Base-by-base conservation (phyloP, 2,797 vertebrate genomes). In the Melanotaenia parkinsoni region DNA sequence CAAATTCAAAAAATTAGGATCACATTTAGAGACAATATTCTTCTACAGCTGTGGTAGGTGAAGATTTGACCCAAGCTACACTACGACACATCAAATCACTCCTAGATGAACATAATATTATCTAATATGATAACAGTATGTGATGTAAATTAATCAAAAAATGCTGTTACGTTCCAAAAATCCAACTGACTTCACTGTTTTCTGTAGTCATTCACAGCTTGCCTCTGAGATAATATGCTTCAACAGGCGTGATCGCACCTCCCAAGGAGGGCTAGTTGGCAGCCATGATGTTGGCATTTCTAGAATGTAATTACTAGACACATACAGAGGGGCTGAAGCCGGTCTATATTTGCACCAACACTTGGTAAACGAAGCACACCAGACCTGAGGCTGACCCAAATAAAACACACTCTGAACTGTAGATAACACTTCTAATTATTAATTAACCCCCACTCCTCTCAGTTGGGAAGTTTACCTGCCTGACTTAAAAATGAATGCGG, bases 241-340 rank as follows among this genome's bases (percentile, higher is more conserved):
- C 88, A 91, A 90, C 86, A 90, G 90, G 89, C 88, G 87, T 80
- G 89, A 91, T 91, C 86, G 83, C 90, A 91, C 90, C 87, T 91
- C 92, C 89, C 85, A 86, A 87, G 87, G 90, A 92, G 89, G 86
- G 84, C 90, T 90, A 40, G 53, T 82, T 91, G 91, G 92, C 90
- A 90, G 85, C 77, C 24, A 74, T 76, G 64, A 86, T 78, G 80
- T 83, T 91, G 89, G 85, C 90, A 92, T 92, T 91, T 93, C 86
- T 85, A 86, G 90, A 91, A 93, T 91, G 90, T 89, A 92, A 90
- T 94, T 91, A 92, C 90, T 80, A 80, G 82, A 89, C 84, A 65
- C 89, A 89, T 89, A 86, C 82, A 86, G 77, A 77, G 70, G 84
- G 84, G 85, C 89, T 86, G 82, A 90, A 88, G 86, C 67, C 70